phyloP scores from a whole-genome alignment of 1,140 invertebrate species.

The Propsilocerus akamusi region DNA sequence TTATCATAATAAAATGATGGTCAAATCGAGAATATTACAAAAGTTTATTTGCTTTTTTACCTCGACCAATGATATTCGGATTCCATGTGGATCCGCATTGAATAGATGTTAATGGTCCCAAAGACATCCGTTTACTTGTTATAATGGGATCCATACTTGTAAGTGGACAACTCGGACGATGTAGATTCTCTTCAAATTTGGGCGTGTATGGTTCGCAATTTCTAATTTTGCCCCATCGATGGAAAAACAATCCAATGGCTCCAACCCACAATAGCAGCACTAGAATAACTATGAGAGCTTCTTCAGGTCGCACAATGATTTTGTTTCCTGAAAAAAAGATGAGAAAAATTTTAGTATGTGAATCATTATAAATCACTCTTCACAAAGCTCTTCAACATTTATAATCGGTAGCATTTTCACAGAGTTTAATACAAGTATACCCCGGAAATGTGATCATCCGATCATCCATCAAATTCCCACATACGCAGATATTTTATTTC shows the following conservation, averaged over 20 bases:
- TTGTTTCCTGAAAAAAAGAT: constrained; percentile 30
- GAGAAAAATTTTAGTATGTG: too few relatives aligned
- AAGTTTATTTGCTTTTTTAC: not conserved
- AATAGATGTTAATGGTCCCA: not conserved
- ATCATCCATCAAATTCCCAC: too few relatives aligned
- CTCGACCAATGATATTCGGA: not conserved
- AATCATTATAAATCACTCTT: too few relatives aligned
- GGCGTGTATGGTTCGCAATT: constrained; percentile 71
- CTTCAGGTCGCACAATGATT: constrained; percentile 50
- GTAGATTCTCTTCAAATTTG: constrained; percentile 49
- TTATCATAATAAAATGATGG: not conserved
- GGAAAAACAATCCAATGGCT: constrained; percentile 61
- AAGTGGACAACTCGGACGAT: constrained; percentile 48
- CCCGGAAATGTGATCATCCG: too few relatives aligned
- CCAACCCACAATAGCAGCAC: constrained; percentile 58
- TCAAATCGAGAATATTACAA: not conserved
- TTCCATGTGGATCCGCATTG: not conserved
- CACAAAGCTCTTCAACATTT: too few relatives aligned
- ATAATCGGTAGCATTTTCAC: too few relatives aligned
- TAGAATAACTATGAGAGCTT: constrained; percentile 52
- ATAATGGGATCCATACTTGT: constrained; percentile 27
- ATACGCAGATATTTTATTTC: too few relatives aligned
- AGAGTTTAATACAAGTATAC: too few relatives aligned
- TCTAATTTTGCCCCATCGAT: constrained; percentile 71
- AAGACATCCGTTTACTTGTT: not conserved